A percentile compares a stretch with the other conserved stretches of the same genome.
phyloP scores from a whole-genome alignment of 2,113 vertebrate genomes.

The Hiodon tergisus region DNA sequence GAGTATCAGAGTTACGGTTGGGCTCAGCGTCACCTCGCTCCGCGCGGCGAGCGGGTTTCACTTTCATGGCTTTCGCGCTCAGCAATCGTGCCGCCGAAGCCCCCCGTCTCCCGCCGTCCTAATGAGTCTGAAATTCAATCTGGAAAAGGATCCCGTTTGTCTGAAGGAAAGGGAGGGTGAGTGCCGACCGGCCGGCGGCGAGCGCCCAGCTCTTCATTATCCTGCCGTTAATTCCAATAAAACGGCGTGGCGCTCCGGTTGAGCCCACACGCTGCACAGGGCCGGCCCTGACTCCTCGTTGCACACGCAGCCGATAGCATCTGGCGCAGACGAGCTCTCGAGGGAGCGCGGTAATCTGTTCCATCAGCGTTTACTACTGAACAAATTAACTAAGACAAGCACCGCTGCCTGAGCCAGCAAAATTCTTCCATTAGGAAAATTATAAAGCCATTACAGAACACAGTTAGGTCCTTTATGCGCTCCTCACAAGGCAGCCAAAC shows the following conservation, averaged over 20 bases:
- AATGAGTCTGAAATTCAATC: constrained; percentile 29
- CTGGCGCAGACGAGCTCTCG: constrained; percentile 46
- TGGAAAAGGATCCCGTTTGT: constrained; percentile 18
- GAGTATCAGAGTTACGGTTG: background rate
- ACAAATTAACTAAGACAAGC: constrained; percentile 65
- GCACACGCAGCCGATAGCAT: constrained; percentile 47
- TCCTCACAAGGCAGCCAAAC: constrained; percentile 28
- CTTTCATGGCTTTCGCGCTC: background rate
- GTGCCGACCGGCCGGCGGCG: background rate
- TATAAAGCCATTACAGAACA: constrained; percentile 52
- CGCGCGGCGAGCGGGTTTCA: background rate
- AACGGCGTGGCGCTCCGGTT: constrained; percentile 21
- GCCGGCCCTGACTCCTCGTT: constrained; percentile 15
- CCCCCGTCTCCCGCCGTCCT: constrained; percentile 9
- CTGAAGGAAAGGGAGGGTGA: background rate
- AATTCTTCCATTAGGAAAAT: constrained; percentile 59
- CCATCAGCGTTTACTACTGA: constrained; percentile 66
- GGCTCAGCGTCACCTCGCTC: background rate
- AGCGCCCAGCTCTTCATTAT: constrained; percentile 16
- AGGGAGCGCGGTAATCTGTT: constrained; percentile 62
- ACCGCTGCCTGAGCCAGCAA: constrained; percentile 58
- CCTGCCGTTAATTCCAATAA: constrained; percentile 21
- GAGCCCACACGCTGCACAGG: background rate
- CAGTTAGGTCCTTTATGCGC: constrained; percentile 44
- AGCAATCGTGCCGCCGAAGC: background rate